Evolutionary conservation across 2,113 vertebrate species (phyloP).

Genomic region (Pomatostomus ruficeps): DNA sequence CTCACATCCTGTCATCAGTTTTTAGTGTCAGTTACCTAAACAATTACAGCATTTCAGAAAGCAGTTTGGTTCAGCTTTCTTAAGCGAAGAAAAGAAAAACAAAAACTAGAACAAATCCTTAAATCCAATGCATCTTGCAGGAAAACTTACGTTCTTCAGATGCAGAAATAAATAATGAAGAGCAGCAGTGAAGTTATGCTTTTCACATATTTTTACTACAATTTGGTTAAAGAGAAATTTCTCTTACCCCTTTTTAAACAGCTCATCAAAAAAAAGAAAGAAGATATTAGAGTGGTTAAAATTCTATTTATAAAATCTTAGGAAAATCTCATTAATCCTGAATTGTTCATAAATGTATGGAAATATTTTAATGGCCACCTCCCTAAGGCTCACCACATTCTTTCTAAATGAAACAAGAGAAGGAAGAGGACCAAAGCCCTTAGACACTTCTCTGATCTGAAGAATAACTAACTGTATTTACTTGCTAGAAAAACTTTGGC

Average conservation of each 20-base stretch:
- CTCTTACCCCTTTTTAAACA: not conserved
- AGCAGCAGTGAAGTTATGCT: not conserved
- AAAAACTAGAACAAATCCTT: not conserved
- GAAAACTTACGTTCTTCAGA: not conserved
- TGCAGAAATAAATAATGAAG: not conserved
- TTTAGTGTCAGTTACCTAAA: slow-evolving; percentile 36
- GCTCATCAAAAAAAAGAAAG: not conserved
- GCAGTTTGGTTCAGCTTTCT: not conserved
- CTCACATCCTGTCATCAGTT: slow-evolving; percentile 3
- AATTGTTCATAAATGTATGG: not conserved
- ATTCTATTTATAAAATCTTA: not conserved
- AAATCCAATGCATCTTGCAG: not conserved
- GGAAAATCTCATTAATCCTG: not conserved
- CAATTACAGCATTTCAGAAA: slow-evolving; percentile 11
- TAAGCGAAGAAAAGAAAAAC: not conserved
- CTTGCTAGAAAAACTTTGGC: not conserved
- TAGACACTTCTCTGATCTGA: not conserved
- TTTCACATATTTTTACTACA: not conserved
- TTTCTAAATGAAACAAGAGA: not conserved
- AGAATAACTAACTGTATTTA: not conserved
- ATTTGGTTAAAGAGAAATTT: not conserved
- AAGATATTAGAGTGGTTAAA: not conserved
- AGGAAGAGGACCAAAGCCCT: not conserved
- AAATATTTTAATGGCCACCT: not conserved
- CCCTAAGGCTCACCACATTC: not conserved